Base-by-base conservation (phyloP, 2,113 vertebrate species). In the Chaetodon trifascialis region DNA sequence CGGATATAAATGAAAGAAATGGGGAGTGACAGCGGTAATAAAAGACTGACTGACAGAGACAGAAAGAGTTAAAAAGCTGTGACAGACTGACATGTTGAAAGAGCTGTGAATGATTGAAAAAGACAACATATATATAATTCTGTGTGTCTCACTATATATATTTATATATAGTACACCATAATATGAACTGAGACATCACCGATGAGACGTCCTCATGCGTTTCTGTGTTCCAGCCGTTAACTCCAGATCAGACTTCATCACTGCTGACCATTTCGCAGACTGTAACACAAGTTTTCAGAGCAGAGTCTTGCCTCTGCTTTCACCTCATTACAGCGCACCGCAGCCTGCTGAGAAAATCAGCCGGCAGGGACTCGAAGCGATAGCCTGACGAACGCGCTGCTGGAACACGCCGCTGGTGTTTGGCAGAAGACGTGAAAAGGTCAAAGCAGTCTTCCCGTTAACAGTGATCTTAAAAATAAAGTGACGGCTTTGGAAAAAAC, bases 41-140 rank as follows among this genome's bases (percentile, higher is more conserved):
- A 73, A 82, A 58, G 55, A 85, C n/a, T 62, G 58, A 73, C 60
- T 21, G 67, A 67, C 56, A 44, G 19, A 78, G 74, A 81, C 21
- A 55, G 69, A 54, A 85, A 71, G 54, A 65, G 82, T 83, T 76
- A 79, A 88, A 73, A 71, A 73, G 66, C 60, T 36, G 21, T 60
- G 70, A 80, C 83, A 72, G 78, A 79, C 19, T 36, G 78, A 76
- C 72, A 7, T 52, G 34, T 36, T 68, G 30, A 74, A 49, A 54
- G 34, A 64, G 49, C 67, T 7, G 12, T 34, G 70, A 71, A 34
- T 34, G 59, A 87, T 63, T 68, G 64, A 17, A 47, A 65, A 52
- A 66, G 52, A 78, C 60, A 36, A 49, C 14, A 0, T 2, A 71
- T 55, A 14, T 55, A 7, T n/a, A 79, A 44, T 23, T 65, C 0